These are phyloP conservation scores for Parthenolecanium corni DNA, from an alignment of 2,888 invertebrate species.

Conservation along the genomic window DNA sequence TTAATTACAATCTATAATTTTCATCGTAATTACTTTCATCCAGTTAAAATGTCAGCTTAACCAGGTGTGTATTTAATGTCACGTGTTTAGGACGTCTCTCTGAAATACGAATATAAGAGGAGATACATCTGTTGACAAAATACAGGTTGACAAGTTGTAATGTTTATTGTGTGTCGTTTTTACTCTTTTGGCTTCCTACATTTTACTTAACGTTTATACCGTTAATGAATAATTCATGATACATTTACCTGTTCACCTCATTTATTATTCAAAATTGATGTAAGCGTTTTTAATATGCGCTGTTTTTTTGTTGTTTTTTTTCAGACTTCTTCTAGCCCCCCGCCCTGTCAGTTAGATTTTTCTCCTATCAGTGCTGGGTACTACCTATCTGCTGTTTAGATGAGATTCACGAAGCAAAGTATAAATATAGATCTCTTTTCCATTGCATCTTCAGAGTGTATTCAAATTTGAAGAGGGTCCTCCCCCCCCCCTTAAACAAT, in stretches of 20 bases:
- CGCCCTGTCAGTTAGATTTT: too few species aligned
- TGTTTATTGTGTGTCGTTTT: slow-evolving; percentile 27
- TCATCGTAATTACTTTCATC: slow-evolving; percentile 21
- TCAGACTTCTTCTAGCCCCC: too few species aligned
- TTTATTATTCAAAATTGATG: slow-evolving; percentile 28
- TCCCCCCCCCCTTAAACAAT: too few species aligned
- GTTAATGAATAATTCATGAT: slow-evolving; percentile 25
- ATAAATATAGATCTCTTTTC: too few species aligned
- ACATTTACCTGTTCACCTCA: slow-evolving; percentile 29
- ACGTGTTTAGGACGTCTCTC: slow-evolving; percentile 24
- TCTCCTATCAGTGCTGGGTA: too few species aligned
- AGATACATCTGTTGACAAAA: slow-evolving; percentile 28
- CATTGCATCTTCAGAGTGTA: too few species aligned
- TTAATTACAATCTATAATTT: neutral
- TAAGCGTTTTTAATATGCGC: slow-evolving; percentile 23
- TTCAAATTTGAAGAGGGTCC: too few species aligned
- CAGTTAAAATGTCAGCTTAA: slow-evolving; percentile 11
- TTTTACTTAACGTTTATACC: slow-evolving; percentile 27
- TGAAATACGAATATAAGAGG: slow-evolving; percentile 21
- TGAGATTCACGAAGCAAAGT: too few species aligned
- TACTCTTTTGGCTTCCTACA: slow-evolving; percentile 27
- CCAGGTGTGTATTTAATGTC: slow-evolving; percentile 18
- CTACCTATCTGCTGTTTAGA: too few species aligned
- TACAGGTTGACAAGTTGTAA: slow-evolving; percentile 28
- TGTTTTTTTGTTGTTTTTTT: neutral